These are phyloP conservation scores for Balanococcus diminutus DNA, from an alignment of 2,888 invertebrate genomes.

Conservation along the genomic window DNA sequence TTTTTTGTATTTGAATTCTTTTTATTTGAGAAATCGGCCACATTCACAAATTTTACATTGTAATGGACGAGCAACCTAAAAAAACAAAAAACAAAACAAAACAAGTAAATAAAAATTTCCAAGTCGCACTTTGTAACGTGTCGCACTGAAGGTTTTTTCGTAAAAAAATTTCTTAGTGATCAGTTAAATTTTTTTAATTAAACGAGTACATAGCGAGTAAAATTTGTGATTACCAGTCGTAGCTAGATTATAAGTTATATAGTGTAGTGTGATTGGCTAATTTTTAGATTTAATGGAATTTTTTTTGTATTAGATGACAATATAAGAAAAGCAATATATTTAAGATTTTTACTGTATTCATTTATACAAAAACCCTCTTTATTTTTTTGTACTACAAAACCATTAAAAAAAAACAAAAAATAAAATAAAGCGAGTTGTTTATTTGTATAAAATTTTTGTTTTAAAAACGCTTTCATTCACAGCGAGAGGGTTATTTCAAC, in stretches of 20 bases:
- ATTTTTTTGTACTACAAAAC: conserved; percentile 48
- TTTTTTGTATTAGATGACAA: conserved; percentile 55
- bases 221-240: conserved; percentile 55
- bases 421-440: conserved; percentile 53
- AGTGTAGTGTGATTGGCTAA: conserved; percentile 55
- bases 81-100: neutral
- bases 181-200: neutral
- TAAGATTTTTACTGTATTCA: conserved; percentile 52
- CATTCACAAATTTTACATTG: conserved; percentile 50
- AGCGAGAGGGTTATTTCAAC: conserved; percentile 51
- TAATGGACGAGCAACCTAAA: neutral
- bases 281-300: conserved; percentile 50
- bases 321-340: conserved; percentile 55
- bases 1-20: conserved; percentile 48
- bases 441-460: conserved; percentile 54
- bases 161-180: conserved; percentile 42
- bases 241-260: conserved; percentile 52
- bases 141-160: conserved; percentile 54
- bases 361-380: conserved; percentile 42
- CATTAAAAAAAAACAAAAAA: conserved; percentile 8
- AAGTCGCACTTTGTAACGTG: conserved; percentile 36
- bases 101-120: neutral
- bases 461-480: conserved; percentile 48
- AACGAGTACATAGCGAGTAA: conserved; percentile 54
- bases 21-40: conserved; percentile 43